Evolutionary conservation across 2,888 invertebrate species (phyloP), one percentile per base, ranked within the genome.

Genomic region (Parasteatoda lunata): DNA sequence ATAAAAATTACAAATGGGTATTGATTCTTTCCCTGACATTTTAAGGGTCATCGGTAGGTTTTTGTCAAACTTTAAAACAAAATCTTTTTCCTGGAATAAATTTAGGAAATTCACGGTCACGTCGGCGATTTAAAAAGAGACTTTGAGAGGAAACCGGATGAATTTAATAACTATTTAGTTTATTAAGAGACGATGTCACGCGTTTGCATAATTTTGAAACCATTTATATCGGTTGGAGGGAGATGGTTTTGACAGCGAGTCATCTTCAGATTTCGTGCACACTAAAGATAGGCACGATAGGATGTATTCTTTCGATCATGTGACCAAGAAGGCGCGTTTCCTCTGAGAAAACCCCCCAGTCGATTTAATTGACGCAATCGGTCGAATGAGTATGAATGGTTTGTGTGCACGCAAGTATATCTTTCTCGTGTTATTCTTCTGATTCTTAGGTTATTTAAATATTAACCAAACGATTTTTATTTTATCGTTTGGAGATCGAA

Each of bases 151-250:
- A 59, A 59, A 8, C 59, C 59, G 13, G 59, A 59, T 8, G 59
- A 59, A n/a, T n/a, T 59, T 13, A 59, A 59, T 59, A 30, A 59
- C 8, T 59, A 59, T n/a, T 59, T 59, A 59, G 59, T 59, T 59
- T 54, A 11, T 59, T 9, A 13, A 9, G 11, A 59, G 59, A 4
- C 59, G n/a, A 59, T 59, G 59, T 59, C 59, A 59, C 59, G 59
- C 59, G 59, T 59, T n/a, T 59, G 59, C 59, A 59, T 59, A n/a
- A 59, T 59, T 59, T 59, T 59, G n/a, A 59, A 59, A 59, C n/a
- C 13, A 59, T 59, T 59, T 59, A 59, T n/a, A 59, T 59, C 59
- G 9, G 4, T 59, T 59, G 7, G 4, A 59, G n/a, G 7, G 8
- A 59, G n/a, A 59, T 59, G 59, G 11, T n/a, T 9, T 13, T n/a